Base-by-base conservation (phyloP, 2,888 invertebrate species). In the Agapostemon virescens region DNA sequence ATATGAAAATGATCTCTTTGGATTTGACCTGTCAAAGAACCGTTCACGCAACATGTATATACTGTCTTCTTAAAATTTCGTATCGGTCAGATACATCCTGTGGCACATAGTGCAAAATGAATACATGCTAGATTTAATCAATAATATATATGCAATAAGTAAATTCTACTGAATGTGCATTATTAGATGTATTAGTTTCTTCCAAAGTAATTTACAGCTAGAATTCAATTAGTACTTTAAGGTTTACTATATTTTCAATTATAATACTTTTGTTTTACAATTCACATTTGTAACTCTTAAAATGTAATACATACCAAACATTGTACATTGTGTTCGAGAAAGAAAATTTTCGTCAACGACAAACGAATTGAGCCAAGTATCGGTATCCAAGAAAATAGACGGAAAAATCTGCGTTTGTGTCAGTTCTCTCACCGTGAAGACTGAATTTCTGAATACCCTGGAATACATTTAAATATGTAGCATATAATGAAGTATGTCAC, bases 391-490 rank as follows among this genome's bases (percentile, higher is more conserved):
- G 63, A 69, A 58, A 68, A 68, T 74, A 33, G 55, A 52, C 15
- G 40, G 30, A 52, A 74, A 49, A 42, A 52, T 79, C 26, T 79
- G 26, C n/a, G 38, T 58, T 73, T 67, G 36, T 72, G 30, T 73
- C 45, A 63, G 55, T 77, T 69, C 11, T 40, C 45, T n/a, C 45
- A 66, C 75, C 38, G 61, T 68, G 30, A 42, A 49, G 58, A 69
- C 33, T 71, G 70, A 76, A 86, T 87, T 86, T 86, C 85, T 86
- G 86, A 86, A 86, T 86, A 86, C 79, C 79, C 79, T 80, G 81
- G 83, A 81, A 72, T 79, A 40, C 63, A 55, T 68, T 63, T 77
- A 15, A 45, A 74, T 55, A 17, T 75, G 40, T 61, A 55, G 71
- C 63, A 23, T 42, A 61, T 58, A 36, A 74, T 61, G 45, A 64